phyloP scores from a whole-genome alignment of 1,140 invertebrate genomes.

The Atta texana region DNA sequence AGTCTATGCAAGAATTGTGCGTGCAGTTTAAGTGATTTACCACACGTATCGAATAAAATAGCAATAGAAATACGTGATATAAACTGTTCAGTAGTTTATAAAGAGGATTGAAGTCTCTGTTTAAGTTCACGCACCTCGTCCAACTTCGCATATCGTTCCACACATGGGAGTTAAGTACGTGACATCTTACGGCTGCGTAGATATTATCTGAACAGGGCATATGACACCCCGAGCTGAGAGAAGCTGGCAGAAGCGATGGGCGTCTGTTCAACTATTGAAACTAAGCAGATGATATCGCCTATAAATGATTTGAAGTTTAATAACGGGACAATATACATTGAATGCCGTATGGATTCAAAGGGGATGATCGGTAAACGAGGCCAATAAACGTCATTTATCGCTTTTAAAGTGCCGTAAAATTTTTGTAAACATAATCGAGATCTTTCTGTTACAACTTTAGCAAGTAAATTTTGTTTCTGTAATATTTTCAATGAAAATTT shows the following conservation, averaged over 20 bases:
- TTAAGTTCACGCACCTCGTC: slow-evolving; percentile 18
- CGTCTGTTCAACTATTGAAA: slow-evolving; percentile 78
- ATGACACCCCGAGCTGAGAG: slow-evolving; percentile 69
- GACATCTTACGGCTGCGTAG: slow-evolving; percentile 65
- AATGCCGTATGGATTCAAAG: not conserved
- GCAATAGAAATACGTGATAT: slow-evolving; percentile 2
- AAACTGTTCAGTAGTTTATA: slow-evolving; percentile 50
- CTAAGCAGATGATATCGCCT: slow-evolving; percentile 76
- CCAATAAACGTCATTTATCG: not conserved
- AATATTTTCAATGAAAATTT: not conserved
- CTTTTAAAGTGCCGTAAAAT: not conserved
- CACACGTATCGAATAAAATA: slow-evolving; percentile 17
- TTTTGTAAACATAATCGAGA: not conserved
- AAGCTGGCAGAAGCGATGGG: slow-evolving; percentile 69
- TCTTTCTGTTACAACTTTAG: not conserved
- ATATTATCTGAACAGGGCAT: slow-evolving; percentile 61
- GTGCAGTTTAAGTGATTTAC: not conserved
- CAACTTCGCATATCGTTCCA: slow-evolving; percentile 34
- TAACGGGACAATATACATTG: slow-evolving; percentile 22
- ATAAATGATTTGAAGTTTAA: slow-evolving; percentile 55
- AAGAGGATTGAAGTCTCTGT: slow-evolving; percentile 22
- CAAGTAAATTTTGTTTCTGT: not conserved
- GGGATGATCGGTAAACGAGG: not conserved
- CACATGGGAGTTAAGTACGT: slow-evolving; percentile 56
- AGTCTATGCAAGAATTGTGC: not conserved